These are phyloP conservation scores for Eumerus sabulonum DNA, from an alignment of 2,888 invertebrate genomes.

Conservation along the genomic window DNA sequence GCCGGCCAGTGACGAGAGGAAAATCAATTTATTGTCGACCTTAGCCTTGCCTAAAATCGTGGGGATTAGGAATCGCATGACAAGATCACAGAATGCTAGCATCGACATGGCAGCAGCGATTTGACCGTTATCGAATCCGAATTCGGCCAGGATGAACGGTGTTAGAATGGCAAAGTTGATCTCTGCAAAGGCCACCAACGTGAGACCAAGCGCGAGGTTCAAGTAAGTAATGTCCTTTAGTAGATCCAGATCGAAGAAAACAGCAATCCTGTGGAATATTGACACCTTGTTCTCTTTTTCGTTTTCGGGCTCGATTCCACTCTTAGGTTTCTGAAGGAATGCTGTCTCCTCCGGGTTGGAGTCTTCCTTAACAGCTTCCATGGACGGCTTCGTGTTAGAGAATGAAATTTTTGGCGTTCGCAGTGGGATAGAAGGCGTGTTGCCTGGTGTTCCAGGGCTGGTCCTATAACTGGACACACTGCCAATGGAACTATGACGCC, in stretches of 20 bases:
- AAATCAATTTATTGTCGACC: slow-evolving; percentile 85
- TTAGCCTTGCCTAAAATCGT: slow-evolving; percentile 84
- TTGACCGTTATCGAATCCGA: slow-evolving; percentile 80
- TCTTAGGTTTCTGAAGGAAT: slow-evolving; percentile 38
- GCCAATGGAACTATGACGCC: slow-evolving; percentile 33
- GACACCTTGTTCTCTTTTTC: slow-evolving; percentile 77
- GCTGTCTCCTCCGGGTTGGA: slow-evolving; percentile 25
- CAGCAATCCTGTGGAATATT: slow-evolving; percentile 81
- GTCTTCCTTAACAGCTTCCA: slow-evolving; percentile 37
- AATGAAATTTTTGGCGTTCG: slow-evolving; percentile 46
- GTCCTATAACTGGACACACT: slow-evolving; percentile 72
- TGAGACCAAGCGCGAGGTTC: slow-evolving; percentile 85
- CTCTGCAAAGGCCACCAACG: slow-evolving; percentile 85
- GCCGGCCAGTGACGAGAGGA: slow-evolving; percentile 83
- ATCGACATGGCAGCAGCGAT: slow-evolving; percentile 86
- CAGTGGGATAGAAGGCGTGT: slow-evolving; percentile 47
- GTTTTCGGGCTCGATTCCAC: slow-evolving; percentile 66
- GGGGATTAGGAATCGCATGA: slow-evolving; percentile 84
- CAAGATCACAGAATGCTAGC: slow-evolving; percentile 83
- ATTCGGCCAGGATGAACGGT: slow-evolving; percentile 85
- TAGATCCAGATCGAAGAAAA: slow-evolving; percentile 86
- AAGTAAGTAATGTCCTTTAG: slow-evolving; percentile 85
- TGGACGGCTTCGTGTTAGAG: slow-evolving; percentile 17
- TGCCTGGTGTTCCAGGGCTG: slow-evolving; percentile 72
- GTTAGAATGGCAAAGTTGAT: slow-evolving; percentile 87